These are phyloP conservation scores for Ibycter americanus DNA, from an alignment of 2,797 vertebrate genomes.

Conservation along the genomic window DNA sequence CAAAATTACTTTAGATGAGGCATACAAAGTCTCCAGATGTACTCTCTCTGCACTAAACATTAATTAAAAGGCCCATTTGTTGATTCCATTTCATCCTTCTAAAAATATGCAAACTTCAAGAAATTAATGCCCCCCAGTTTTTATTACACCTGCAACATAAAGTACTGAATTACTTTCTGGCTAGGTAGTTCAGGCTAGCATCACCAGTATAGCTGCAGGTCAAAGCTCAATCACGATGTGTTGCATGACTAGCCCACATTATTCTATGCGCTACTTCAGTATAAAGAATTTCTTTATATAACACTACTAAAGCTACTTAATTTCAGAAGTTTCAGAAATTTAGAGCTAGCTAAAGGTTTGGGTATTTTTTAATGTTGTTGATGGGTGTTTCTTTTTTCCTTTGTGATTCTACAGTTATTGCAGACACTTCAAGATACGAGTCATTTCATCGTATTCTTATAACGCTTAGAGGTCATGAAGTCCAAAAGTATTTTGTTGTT, in stretches of 20 bases:
- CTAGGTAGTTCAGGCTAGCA: background rate
- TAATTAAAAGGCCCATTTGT: background rate
- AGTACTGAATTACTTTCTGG: background rate
- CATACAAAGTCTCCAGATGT: background rate
- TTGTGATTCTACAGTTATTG: background rate
- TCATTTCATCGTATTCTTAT: background rate
- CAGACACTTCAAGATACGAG: background rate
- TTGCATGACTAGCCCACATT: background rate
- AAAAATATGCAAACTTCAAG: background rate
- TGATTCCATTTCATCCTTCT: background rate
- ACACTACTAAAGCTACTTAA: background rate
- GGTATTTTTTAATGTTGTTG: background rate
- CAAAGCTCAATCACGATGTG: background rate
- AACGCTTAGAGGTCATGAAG: background rate
- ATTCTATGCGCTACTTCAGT: fast-evolving
- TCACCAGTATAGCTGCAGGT: background rate
- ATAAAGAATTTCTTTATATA: background rate
- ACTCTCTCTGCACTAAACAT: background rate
- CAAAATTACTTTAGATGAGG: background rate
- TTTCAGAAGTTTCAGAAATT: background rate
- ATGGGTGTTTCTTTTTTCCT: background rate
- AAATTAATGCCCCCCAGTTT: background rate
- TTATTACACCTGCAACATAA: background rate
- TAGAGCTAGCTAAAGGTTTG: background rate
- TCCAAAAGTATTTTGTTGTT: background rate